These are phyloP conservation scores for Anhinga anhinga DNA, from an alignment of 2,113 vertebrate species.

Conservation along the genomic window DNA sequence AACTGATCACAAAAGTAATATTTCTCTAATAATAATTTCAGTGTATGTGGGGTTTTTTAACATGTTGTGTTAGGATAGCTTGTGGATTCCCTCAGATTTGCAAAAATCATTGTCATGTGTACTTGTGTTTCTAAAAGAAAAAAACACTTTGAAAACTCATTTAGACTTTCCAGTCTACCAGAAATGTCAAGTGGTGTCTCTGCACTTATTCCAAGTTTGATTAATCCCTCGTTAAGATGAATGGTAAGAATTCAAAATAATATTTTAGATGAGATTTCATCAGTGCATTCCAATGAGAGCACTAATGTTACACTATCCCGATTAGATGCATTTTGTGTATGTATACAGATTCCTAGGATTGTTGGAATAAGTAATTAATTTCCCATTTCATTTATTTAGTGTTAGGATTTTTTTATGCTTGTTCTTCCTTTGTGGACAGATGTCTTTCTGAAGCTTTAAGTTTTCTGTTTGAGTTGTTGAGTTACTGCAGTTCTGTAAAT, in stretches of 20 bases:
- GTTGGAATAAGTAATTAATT: not conserved
- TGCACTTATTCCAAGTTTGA: not conserved
- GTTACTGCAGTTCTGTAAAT: not conserved
- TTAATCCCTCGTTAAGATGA: not conserved
- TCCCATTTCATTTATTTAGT: not conserved
- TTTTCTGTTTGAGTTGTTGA: not conserved
- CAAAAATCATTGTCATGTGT: not conserved
- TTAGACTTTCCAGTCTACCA: not conserved
- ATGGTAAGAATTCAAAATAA: not conserved
- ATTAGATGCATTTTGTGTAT: not conserved
- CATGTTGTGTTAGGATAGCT: not conserved
- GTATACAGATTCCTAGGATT: not conserved
- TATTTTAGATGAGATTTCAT: not conserved
- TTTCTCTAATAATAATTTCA: not conserved
- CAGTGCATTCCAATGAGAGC: not conserved
- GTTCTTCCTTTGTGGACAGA: not conserved
- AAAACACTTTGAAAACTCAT: not conserved
- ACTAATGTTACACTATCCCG: not conserved
- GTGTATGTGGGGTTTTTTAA: not conserved
- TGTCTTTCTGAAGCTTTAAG: not conserved
- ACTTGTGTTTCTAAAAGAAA: not conserved
- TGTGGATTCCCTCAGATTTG: not conserved
- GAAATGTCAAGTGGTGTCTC: not conserved
- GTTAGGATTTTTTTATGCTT: not conserved
- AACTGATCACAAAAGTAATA: not conserved